A percentile compares a stretch with the other conserved stretches of the same genome.
phyloP scores from a whole-genome alignment of 2,113 vertebrate genomes.

The Bothrops jararaca region DNA sequence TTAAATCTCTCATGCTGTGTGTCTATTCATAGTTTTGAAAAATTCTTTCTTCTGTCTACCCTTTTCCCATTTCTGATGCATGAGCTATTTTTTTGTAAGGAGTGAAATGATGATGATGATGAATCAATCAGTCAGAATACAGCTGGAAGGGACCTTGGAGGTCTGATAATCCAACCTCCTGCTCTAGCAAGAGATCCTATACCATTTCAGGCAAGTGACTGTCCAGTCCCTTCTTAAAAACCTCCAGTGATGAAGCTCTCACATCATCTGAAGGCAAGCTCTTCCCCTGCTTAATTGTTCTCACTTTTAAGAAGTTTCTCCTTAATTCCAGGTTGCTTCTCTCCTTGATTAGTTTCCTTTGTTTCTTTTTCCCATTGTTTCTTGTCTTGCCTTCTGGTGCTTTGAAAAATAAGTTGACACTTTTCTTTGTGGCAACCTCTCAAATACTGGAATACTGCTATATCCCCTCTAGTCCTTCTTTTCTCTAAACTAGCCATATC shows the following conservation, averaged over 20 bases:
- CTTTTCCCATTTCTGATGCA: not conserved
- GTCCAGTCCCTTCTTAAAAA: not conserved
- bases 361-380: too few relatives aligned
- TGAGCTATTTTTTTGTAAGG: not conserved
- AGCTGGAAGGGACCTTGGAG: not conserved
- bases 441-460: too few relatives aligned
- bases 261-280: not conserved
- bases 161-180: not conserved
- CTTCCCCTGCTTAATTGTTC: not conserved
- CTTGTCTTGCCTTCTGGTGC: too few relatives aligned
- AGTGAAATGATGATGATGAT: not conserved
- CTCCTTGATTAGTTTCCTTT: not conserved
- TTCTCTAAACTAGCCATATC: too few relatives aligned
- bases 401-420: too few relatives aligned
- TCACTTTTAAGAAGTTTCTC: too few relatives aligned
- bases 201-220: not conserved
- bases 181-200: not conserved
- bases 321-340: not conserved
- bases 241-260: not conserved
- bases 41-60: not conserved
- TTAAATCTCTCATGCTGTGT: not conserved
- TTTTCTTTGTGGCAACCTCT: too few relatives aligned
- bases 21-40: not conserved
- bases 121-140: not conserved
- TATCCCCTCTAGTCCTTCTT: too few relatives aligned